Conservation (phyloP, 2,113 vertebrate species). For the Burhinus bistriatus region DNA sequence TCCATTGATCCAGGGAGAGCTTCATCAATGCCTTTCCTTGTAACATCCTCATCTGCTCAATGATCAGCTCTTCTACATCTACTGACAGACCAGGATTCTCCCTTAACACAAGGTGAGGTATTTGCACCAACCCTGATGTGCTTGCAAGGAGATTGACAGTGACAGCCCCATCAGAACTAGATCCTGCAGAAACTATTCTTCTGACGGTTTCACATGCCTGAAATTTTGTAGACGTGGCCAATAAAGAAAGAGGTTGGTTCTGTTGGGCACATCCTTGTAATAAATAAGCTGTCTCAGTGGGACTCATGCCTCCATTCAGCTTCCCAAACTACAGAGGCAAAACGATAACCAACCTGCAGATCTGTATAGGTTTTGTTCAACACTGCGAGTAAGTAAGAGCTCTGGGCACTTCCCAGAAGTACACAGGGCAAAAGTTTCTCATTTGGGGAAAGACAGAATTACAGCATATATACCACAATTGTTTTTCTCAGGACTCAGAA, state of each 20-base stretch:
- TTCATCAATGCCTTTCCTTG: neutral
- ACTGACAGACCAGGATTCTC: neutral
- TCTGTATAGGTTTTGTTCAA: neutral
- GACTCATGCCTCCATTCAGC: neutral
- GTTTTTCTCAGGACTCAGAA: neutral
- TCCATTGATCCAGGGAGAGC: neutral
- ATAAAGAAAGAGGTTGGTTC: neutral
- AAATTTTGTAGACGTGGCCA: neutral
- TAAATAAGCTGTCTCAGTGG: neutral
- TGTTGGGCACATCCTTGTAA: neutral
- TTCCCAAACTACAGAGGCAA: neutral
- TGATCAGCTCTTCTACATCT: neutral
- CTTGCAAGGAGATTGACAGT: neutral
- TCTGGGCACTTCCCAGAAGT: neutral
- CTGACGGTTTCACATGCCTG: neutral
- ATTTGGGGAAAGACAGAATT: neutral
- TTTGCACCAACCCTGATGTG: neutral
- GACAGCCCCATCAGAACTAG: neutral
- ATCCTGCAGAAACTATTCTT: neutral
- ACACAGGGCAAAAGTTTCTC: neutral
- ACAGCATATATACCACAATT: neutral
- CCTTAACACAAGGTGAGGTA: neutral
- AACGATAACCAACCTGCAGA: neutral
- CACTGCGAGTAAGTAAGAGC: neutral
- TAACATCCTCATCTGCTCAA: neutral